Conservation (phyloP, 2,797 vertebrate species). For the Cryptoblepharus egeriae region DNA sequence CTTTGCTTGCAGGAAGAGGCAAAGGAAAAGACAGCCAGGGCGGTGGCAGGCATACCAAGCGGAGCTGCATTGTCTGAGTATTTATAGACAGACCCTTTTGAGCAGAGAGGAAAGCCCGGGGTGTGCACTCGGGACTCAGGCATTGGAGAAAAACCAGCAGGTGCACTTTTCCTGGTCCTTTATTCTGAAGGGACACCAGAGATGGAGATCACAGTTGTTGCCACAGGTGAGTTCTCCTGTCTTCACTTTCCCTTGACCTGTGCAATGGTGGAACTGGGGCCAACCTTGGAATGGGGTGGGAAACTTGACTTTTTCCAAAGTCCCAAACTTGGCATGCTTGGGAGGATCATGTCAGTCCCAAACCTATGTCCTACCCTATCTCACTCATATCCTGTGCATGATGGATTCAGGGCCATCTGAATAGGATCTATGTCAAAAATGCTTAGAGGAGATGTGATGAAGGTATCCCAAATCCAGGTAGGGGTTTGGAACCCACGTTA, state of each 20-base stretch:
- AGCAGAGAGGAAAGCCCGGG: background rate
- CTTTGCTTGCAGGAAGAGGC: conserved; percentile 12
- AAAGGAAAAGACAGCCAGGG: background rate
- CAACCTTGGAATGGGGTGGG: no score
- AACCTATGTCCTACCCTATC: background rate
- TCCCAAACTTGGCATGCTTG: background rate
- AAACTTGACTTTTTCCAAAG: background rate
- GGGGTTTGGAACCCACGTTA: no score
- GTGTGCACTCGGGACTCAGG: background rate
- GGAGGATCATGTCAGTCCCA: background rate
- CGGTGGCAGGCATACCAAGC: background rate
- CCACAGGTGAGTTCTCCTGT: background rate
- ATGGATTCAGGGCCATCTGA: no score
- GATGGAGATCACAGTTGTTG: background rate
- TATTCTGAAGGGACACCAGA: background rate
- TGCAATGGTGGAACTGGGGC: no score
- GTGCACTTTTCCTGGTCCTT: background rate
- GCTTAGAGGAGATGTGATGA: no score
- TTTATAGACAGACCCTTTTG: background rate
- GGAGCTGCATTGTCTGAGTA: background rate
- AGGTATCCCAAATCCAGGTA: no score
- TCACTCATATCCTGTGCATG: background rate
- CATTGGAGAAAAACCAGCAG: background rate
- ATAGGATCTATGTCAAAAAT: no score
- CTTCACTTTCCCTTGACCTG: background rate